Base-by-base conservation (phyloP, 2,797 vertebrate genomes). In the Myotis findleyi region DNA sequence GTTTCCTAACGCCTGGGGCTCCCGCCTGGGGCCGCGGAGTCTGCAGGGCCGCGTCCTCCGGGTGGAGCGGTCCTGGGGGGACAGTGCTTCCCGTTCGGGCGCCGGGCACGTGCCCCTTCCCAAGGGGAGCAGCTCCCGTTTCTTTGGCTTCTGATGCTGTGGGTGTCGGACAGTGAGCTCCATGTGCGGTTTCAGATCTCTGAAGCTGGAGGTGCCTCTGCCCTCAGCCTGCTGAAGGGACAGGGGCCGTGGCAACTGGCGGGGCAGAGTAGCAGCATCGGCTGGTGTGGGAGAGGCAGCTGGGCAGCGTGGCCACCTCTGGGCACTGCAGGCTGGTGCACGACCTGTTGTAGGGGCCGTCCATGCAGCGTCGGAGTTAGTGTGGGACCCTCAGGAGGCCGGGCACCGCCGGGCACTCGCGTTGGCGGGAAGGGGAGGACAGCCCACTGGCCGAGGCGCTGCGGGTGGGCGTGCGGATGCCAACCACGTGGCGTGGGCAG, bases 381-480 rank as follows among this genome's bases (percentile, higher is more conserved):
- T 18, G 3, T 51, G 4, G 55, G 55, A 23, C 30, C n/a, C 36
- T 17, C 3, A 1, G 49, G 66, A 57, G 30, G 1, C 36, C 10
- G 20, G 27, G 55, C 53, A 20, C 87, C 1, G 14, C 44, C 0
- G 8, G 16, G 8, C 8, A 1, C 51, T 14, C 6, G 59, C 13
- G 8, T 82, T 21, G 5, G 36, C 9, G 0, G 57, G 36, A 55
- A 53, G 64, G 72, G 49, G 21, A 21, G 36, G 36, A 47, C 12
- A 47, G 59, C 90, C 44, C 0, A 5, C 25, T 10, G 30, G 49
- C n/a, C 27, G 6, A 1, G 72, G 27, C 44, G 17, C 57, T n/a
- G 30, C 0, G 12, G 47, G 47, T 1, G 6, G 51, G 11, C 2
- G 0, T 30, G 41, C 7, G 8, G 62, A 13, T 0, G 11, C 41